Percentiles rank a stretch among this genome's conserved stretches.
Conservation (phyloP, 1,140 invertebrate species). For the Drosophila nigrodunni region DNA sequence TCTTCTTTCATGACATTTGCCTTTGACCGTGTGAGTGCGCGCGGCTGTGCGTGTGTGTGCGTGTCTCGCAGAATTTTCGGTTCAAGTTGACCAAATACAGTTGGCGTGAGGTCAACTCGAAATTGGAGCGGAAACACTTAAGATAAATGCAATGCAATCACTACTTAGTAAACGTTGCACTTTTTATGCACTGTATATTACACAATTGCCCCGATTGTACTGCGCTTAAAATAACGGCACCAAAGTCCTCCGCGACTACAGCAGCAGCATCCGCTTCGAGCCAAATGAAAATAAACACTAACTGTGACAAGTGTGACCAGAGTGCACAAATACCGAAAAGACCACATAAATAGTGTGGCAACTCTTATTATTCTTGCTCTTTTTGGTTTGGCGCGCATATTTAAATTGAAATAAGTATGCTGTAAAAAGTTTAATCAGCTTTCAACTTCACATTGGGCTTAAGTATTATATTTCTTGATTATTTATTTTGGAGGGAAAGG, state of each 20-base stretch:
- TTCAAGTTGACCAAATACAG: slow-evolving; percentile 32
- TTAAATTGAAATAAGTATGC: too few relatives aligned
- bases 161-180: slow-evolving; percentile 38
- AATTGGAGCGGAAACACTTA: slow-evolving; percentile 16
- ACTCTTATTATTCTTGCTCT: too few relatives aligned
- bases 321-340: too few relatives aligned
- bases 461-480: too few relatives aligned
- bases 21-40: slow-evolving; percentile 9
- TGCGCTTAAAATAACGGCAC: slow-evolving; percentile 28
- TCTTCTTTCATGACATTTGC: slow-evolving; percentile 54
- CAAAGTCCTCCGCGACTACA: neutral
- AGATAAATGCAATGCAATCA: slow-evolving; percentile 1
- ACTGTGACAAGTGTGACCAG: neutral
- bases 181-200: slow-evolving; percentile 13
- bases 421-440: too few relatives aligned
- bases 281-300: slow-evolving; percentile 34
- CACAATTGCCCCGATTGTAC: slow-evolving; percentile 26
- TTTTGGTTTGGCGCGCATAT: too few relatives aligned
- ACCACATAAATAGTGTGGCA: too few relatives aligned
- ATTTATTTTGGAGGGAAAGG: too few relatives aligned
- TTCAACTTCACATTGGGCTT: too few relatives aligned
- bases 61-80: slow-evolving; percentile 11
- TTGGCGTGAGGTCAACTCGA: slow-evolving; percentile 15
- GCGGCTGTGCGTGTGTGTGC: slow-evolving; percentile 12
- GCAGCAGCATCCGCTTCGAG: neutral